Conservation (phyloP, 2,113 vertebrate genomes). For the Sinocyclocheilus grahami region DNA sequence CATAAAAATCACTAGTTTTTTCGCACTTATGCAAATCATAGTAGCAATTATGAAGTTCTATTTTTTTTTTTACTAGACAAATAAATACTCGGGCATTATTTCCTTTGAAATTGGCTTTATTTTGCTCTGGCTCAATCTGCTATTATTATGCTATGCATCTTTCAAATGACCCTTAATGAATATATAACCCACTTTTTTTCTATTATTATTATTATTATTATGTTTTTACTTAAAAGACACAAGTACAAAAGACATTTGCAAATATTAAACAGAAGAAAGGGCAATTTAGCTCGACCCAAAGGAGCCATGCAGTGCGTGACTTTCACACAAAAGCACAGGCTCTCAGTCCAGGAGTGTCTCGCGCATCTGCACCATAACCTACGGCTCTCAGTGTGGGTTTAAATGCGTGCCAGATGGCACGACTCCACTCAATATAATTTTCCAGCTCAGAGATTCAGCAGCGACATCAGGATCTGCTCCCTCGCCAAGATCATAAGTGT, state of each 20-base stretch:
- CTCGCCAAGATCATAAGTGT: not conserved
- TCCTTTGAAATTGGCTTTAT: not conserved
- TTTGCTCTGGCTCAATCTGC: not conserved
- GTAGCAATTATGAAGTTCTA: not conserved
- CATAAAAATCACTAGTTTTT: not conserved
- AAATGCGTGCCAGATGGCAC: conserved; percentile 38
- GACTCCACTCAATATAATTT: conserved; percentile 19
- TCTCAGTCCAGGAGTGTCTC: conserved; percentile 11
- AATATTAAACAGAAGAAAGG: not conserved
- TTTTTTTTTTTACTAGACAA: not conserved
- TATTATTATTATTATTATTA: too few species aligned
- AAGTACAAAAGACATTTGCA: not conserved
- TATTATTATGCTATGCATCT: not conserved
- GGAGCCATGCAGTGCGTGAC: conserved; percentile 2
- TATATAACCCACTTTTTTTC: not conserved
- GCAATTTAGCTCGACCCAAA: not conserved
- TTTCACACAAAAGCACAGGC: conserved; percentile 36
- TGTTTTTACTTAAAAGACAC: not conserved
- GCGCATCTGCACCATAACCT: not conserved
- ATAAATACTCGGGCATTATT: not conserved
- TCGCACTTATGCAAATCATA: not conserved
- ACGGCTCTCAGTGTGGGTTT: conserved; percentile 12
- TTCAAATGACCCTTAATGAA: not conserved
- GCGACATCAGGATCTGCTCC: not conserved
- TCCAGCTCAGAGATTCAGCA: not conserved